Evolutionary conservation across 2,888 invertebrate species (phyloP), one percentile per base, ranked within the genome.

Genomic region (Carabus problematicus): DNA sequence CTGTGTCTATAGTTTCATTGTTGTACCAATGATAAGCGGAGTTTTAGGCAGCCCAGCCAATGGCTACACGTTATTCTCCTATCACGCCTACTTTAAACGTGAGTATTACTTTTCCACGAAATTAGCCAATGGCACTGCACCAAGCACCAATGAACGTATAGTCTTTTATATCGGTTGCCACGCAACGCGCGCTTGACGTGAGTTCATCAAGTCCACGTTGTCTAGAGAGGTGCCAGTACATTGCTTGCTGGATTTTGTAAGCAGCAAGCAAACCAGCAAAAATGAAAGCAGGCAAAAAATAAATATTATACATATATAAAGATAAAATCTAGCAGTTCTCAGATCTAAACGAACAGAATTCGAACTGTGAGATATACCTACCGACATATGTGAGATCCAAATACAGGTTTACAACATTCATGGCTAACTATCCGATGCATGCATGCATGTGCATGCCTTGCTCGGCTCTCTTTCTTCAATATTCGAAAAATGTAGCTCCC

Each of bases 241-340:
- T 79, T 77, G 79, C 80, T 80, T 78, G 80, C 79, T 77, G 79
- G 79, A 78, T 79, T 69, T 78, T 79, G 79, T 79, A 80, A 80
- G 80, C 79, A 80, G 79, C 80, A 77, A 79, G 80, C 80, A 79
- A 81, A 81, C 81, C 80, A 80, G 81, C 81, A 81, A 82, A 81
- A 82, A 81, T 81, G 67, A 67, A 79, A 81, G 80, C 79, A 79
- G 80, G 79, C 79, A 79, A 70, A 70, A 70, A 70, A 67, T 67
- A 67, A 67, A 67, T 67, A 67, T 67, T 78, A 79, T 79, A 79
- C 78, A 79, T 78, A 78, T 78, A 79, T 77, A 76, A 74, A 79
- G 81, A 81, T 81, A 81, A 81, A 81, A 82, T 81, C 81, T 81
- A 78, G 79, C 79, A 79, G 80, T 80, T 42, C 42, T 41, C 42